A percentile compares a stretch with the other conserved stretches of the same genome.
phyloP scores from a whole-genome alignment of 2,888 invertebrate species.

The Drosophila acutilabella region DNA sequence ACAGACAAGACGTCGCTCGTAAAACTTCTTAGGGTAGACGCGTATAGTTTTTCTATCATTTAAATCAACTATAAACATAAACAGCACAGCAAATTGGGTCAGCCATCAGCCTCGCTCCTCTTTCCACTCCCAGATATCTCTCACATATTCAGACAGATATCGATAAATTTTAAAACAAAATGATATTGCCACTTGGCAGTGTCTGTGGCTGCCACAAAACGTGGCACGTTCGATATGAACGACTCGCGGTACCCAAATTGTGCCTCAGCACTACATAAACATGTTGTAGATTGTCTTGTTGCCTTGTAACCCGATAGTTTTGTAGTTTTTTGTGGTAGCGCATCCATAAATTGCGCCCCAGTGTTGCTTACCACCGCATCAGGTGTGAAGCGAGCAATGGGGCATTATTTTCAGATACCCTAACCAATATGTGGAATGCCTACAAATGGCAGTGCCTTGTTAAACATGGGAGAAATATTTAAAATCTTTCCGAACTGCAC shows the following conservation, averaged over 20 bases:
- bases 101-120: constrained; percentile 24
- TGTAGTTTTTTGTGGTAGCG: constrained; percentile 82
- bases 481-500: too few relatives aligned
- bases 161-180: constrained; percentile 72
- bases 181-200: constrained; percentile 67
- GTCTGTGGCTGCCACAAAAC: constrained; percentile 37
- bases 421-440: constrained; percentile 5
- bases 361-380: constrained; percentile 60
- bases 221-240: constrained; percentile 69
- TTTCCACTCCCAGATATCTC: constrained; percentile 5
- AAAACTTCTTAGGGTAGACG: constrained; percentile 43
- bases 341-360: constrained; percentile 76
- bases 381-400: constrained; percentile 75
- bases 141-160: constrained; percentile 4
- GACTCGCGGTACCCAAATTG: constrained; percentile 50
- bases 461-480: too few relatives aligned
- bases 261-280: constrained; percentile 50
- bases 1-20: constrained; percentile 57
- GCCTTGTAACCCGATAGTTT: constrained; percentile 80
- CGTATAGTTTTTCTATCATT: constrained; percentile 34
- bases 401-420: constrained; percentile 50
- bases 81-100: constrained; percentile 71
- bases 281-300: constrained; percentile 80
- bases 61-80: constrained; percentile 48
- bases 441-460: background rate